Evolutionary conservation across 2,113 vertebrate species (phyloP).

Genomic region (Tachysurus vachellii): DNA sequence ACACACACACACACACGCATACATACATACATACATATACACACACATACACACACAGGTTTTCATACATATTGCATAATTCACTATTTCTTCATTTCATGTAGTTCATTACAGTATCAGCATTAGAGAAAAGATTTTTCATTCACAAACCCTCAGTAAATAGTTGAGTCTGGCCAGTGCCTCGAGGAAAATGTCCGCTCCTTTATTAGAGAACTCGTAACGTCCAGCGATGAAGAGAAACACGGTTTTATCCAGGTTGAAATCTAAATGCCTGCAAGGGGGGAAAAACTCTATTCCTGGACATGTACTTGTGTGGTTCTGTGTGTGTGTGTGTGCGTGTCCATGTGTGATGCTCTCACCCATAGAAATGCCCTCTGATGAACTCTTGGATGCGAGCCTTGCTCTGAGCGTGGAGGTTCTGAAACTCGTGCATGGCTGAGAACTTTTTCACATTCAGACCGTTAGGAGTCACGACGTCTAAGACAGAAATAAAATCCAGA

Average conservation of each 20-base stretch:
- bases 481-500: neutral
- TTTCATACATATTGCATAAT: neutral
- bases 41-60: neutral
- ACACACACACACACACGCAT: neutral
- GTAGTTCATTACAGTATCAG: neutral
- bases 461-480: conserved; percentile 89
- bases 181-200: conserved; percentile 88
- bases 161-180: conserved; percentile 90
- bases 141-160: conserved; percentile 78
- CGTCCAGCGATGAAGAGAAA: conserved; percentile 92
- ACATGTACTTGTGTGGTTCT: neutral
- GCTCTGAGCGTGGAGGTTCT: conserved; percentile 92
- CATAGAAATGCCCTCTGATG: conserved; percentile 90
- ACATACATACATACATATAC: neutral
- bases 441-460: conserved; percentile 93
- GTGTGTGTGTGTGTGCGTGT: neutral
- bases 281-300: conserved; percentile 17
- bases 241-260: conserved; percentile 89
- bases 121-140: neutral
- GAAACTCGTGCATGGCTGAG: conserved; percentile 92
- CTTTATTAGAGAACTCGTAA: conserved; percentile 93
- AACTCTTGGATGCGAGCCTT: conserved; percentile 92
- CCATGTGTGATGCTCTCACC: conserved; percentile 68
- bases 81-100: neutral
- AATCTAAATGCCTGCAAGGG: conserved; percentile 82